Base-by-base conservation (phyloP, 2,113 vertebrate species). In the Gambusia holbrooki region DNA sequence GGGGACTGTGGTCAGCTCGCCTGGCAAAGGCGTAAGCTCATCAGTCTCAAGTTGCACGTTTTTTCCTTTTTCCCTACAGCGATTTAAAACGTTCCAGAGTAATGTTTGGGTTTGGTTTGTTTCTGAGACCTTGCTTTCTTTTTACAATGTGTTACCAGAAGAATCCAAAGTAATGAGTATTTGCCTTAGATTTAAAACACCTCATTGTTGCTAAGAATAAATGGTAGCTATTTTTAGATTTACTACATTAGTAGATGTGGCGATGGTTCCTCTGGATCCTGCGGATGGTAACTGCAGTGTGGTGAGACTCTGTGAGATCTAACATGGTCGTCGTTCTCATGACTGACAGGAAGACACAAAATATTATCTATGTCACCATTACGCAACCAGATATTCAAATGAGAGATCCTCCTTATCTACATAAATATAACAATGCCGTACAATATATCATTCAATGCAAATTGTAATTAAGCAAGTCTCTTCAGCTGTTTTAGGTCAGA, bases 1-100 rank as follows among this genome's bases (percentile, higher is more conserved):
- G 83, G 83, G 83, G 76, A 82, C 79, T 93, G 92, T 89, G 92
- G 89, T 92, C 90, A 90, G 74, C 72, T 69, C 58, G 71, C 64
- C 79, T 89, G 87, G 86, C 87, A 79, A 62, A 67, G 30, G 72
- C 58, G 80, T 83, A 72, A 81, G 71, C 82, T 77, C 84, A 81
- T 84, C 83, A 84, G 67, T 81, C 77, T 91, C 62, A 82, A 84
- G 83, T 82, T 84, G 80, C 86, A 87, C 64, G 79, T 33, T 80
- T 89, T 89, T 86, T 66, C 79, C 67, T 79, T 76, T 63, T 35
- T 86, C 83, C 71, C 68, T 62, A 12, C 83, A 68, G 74, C 81
- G 83, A 87, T 73, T 71, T 73, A 58, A 85, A 84, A 87, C 62
- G 76, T 88, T 90, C 70, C 77, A 87, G 63, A 68, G 67, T 60